phyloP scores from a whole-genome alignment of 2,113 vertebrate species.

The Sylvietta virens region DNA sequence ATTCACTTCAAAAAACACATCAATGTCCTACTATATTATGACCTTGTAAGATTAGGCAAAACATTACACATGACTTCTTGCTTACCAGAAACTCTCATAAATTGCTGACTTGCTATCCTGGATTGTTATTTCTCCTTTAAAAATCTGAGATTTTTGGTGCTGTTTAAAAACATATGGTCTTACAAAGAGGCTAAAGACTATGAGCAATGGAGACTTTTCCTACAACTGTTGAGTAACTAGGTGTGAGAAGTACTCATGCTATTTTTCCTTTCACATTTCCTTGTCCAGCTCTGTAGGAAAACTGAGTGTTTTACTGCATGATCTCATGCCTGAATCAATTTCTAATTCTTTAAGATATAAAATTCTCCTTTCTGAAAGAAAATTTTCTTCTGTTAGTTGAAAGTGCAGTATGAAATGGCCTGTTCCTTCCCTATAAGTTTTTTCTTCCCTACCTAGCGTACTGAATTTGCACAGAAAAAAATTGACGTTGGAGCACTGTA shows the following conservation, averaged over 20 bases:
- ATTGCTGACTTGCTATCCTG: neutral
- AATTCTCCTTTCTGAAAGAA: neutral
- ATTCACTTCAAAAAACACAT: neutral
- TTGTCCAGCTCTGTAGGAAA: neutral
- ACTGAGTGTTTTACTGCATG: neutral
- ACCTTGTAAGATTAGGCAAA: neutral
- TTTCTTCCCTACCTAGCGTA: neutral
- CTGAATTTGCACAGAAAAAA: neutral
- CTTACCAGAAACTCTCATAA: neutral
- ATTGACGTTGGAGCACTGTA: no score
- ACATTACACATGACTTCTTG: neutral
- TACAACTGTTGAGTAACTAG: neutral
- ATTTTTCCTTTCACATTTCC: neutral
- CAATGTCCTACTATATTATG: neutral
- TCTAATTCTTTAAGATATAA: neutral
- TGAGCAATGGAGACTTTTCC: neutral
- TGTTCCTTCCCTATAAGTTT: neutral
- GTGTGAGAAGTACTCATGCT: neutral
- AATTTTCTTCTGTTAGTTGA: neutral
- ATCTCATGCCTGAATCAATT: neutral
- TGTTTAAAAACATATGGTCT: neutral
- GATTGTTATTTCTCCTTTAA: neutral
- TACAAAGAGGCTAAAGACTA: neutral
- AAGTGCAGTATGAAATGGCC: neutral
- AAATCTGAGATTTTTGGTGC: neutral